Percentiles rank a stretch among this genome's conserved stretches.
phyloP scores from a whole-genome alignment of 2,113 vertebrate species.

The Sylvietta virens region DNA sequence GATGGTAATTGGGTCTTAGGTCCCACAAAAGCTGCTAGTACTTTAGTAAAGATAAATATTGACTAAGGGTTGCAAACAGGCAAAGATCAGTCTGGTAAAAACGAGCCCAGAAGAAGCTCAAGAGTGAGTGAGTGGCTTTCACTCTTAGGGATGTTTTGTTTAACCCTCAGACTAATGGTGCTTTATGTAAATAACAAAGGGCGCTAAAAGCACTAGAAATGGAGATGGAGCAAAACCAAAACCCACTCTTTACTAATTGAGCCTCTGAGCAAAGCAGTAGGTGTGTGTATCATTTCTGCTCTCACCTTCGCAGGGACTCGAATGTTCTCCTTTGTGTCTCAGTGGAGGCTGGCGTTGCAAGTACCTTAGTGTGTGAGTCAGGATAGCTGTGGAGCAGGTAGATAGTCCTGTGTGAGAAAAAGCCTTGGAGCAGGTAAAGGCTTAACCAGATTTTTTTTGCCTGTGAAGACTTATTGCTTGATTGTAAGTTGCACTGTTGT shows the following conservation, averaged over 20 bases:
- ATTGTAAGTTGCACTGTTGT: neutral
- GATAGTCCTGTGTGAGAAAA: neutral
- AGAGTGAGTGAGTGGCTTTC: neutral
- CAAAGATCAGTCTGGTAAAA: neutral
- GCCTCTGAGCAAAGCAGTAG: neutral
- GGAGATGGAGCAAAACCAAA: slow-evolving; percentile 11
- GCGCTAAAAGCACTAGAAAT: neutral
- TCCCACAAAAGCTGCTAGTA: slow-evolving; percentile 48
- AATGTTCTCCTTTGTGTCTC: neutral
- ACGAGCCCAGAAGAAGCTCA: neutral
- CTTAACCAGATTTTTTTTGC: neutral
- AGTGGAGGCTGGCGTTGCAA: neutral
- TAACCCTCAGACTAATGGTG: neutral
- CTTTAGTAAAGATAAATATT: neutral
- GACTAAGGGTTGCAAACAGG: neutral
- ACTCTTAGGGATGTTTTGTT: neutral
- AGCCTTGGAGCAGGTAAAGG: neutral
- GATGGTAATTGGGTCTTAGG: neutral
- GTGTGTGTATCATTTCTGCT: neutral
- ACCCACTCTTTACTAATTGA: neutral
- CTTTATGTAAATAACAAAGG: neutral
- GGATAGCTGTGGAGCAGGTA: neutral
- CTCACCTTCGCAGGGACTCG: neutral
- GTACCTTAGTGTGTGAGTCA: neutral
- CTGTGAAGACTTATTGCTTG: neutral